These are phyloP conservation scores for Glomeris marginata DNA, from an alignment of 2,888 invertebrate genomes.

Conservation along the genomic window DNA sequence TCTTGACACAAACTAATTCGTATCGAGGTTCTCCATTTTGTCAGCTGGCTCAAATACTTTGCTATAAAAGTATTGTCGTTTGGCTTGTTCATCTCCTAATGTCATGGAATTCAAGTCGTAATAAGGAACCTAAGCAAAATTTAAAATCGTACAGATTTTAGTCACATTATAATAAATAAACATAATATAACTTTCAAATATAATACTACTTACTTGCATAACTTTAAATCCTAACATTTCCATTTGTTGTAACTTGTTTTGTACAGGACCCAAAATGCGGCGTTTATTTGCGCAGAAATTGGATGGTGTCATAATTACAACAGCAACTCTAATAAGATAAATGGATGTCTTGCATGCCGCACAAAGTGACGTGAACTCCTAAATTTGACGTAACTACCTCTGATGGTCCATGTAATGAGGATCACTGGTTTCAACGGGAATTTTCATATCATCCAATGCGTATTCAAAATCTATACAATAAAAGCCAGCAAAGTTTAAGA, in stretches of 20 bases:
- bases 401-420: not conserved
- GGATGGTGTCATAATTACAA: slow-evolving; percentile 5
- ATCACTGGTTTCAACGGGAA: not conserved
- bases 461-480: slow-evolving; percentile 9
- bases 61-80: not conserved
- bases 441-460: slow-evolving; percentile 5
- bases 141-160: not conserved
- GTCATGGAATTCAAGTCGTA: slow-evolving; percentile 5
- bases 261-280: not conserved
- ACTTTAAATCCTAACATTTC: slow-evolving; percentile 12
- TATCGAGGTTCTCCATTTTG: too few species aligned
- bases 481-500: not conserved
- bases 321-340: slow-evolving; percentile 6
- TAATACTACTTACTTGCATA: slow-evolving; percentile 1
- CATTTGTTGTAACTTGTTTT: slow-evolving; percentile 5
- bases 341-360: not conserved
- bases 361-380: not conserved
- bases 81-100: not conserved
- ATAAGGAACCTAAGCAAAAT: slow-evolving; percentile 6
- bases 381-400: not conserved
- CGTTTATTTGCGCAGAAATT: slow-evolving; percentile 5
- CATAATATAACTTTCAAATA: too few species aligned
- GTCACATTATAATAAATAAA: not conserved
- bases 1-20: too few species aligned
- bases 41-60: too few species aligned